A percentile compares a stretch with the other conserved stretches of the same genome.
Conservation (phyloP, 2,113 vertebrate genomes). For the Pterocles gutturalis region DNA sequence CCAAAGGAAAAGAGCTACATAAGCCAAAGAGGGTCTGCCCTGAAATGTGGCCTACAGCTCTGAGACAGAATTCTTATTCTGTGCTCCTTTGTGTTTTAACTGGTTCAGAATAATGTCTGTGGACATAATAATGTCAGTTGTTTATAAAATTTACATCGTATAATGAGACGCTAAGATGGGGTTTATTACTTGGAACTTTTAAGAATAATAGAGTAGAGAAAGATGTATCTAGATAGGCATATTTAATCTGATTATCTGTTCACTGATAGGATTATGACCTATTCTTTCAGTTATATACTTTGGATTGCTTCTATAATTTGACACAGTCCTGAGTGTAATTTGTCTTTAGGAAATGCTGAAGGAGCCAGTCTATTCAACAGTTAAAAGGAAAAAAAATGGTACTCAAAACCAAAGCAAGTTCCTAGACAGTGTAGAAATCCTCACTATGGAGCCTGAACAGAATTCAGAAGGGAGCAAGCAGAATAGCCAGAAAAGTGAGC, state of each 20-base stretch:
- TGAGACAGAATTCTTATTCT: not conserved
- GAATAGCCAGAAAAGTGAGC: not conserved
- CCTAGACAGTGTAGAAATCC: not conserved
- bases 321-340: not conserved
- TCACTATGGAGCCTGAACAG: not conserved
- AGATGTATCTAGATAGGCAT: not conserved
- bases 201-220: not conserved
- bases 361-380: not conserved
- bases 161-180: not conserved
- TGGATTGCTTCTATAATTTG: conserved; percentile 2
- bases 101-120: not conserved
- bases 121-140: not conserved
- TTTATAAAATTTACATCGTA: not conserved
- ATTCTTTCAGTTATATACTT: not conserved
- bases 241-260: conserved; percentile 15
- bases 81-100: not conserved
- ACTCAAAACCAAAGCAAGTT: not conserved
- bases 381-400: not conserved
- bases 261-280: not conserved
- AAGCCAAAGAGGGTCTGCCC: not conserved
- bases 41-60: not conserved
- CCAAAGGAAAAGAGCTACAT: not conserved
- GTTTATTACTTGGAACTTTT: not conserved
- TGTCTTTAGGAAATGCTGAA: not conserved
- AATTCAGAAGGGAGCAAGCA: not conserved